Percentiles rank a stretch among this genome's conserved stretches.
Conservation (phyloP, 1,140 invertebrate genomes). For the Drosophila navojoa region DNA sequence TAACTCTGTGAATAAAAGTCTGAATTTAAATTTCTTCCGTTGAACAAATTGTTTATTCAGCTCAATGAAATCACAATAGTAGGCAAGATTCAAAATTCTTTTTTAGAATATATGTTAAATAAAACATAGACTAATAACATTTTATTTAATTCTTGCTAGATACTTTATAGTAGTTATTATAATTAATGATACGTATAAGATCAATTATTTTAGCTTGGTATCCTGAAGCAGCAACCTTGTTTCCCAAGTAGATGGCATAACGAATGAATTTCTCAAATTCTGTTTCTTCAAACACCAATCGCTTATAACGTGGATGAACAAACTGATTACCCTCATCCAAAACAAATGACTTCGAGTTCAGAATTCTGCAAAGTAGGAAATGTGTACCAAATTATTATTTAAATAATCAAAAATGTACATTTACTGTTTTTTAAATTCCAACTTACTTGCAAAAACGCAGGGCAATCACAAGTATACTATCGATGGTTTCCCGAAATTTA, state of each 20-base stretch:
- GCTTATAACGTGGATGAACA: constrained; percentile 71
- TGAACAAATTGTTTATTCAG: not conserved
- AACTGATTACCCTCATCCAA: constrained; percentile 52
- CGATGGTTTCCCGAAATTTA: constrained; percentile 87
- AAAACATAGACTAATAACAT: not conserved
- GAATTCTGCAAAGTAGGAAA: constrained; percentile 45
- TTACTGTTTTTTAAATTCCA: not conserved
- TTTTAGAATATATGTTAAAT: no score
- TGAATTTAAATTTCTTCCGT: not conserved
- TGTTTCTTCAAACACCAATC: constrained; percentile 64
- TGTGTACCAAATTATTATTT: not conserved
- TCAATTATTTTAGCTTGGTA: constrained; percentile 81
- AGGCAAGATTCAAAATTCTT: no score
- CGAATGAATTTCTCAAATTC: constrained; percentile 80
- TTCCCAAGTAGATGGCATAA: constrained; percentile 78
- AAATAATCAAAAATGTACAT: not conserved
- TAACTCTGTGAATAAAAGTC: not conserved
- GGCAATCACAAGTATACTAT: constrained; percentile 88
- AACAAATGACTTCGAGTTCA: constrained; percentile 64
- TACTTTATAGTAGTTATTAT: constrained; percentile 75
- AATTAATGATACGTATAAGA: constrained; percentile 77
- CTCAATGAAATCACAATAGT: no score
- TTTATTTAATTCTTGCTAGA: constrained; percentile 8
- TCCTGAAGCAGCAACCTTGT: constrained; percentile 73
- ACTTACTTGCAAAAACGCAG: constrained; percentile 88